Percentiles rank a stretch among this genome's conserved stretches.
These are phyloP conservation scores for Petrophora chlorosata DNA, from an alignment of 2,888 invertebrate genomes.

Conservation along the genomic window DNA sequence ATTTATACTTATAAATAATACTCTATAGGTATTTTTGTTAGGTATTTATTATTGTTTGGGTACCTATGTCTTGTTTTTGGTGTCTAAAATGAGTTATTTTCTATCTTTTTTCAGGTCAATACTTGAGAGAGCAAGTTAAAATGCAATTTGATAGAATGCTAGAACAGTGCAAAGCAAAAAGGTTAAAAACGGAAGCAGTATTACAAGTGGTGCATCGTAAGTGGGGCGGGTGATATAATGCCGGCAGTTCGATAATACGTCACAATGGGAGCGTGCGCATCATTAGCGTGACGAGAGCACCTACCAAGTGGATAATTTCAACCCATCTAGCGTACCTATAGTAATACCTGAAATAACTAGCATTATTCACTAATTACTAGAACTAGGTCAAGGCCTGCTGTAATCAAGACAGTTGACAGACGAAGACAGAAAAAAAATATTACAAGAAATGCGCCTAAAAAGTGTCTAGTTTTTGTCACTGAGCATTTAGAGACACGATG, in stretches of 20 bases:
- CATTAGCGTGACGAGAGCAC: neutral
- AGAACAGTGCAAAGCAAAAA: neutral
- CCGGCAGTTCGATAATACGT: slow-evolving; percentile 3
- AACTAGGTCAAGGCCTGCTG: neutral
- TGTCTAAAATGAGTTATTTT: too few relatives aligned
- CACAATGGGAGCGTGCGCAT: slow-evolving; percentile 4
- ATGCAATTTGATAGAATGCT: neutral
- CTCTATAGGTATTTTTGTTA: too few relatives aligned
- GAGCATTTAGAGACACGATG: too few relatives aligned
- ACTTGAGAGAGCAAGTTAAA: neutral
- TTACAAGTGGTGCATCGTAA: slow-evolving; percentile 7
- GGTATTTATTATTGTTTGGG: too few relatives aligned
- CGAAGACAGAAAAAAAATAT: too few relatives aligned
- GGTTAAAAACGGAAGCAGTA: slow-evolving; percentile 6
- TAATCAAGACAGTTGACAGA: too few relatives aligned
- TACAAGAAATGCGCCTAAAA: too few relatives aligned
- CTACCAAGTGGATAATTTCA: neutral
- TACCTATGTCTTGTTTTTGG: too few relatives aligned
- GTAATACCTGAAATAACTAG: neutral
- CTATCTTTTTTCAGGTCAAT: too few relatives aligned
- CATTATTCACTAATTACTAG: neutral
- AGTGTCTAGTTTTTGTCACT: too few relatives aligned
- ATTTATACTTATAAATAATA: too few relatives aligned
- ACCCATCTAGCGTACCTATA: neutral
- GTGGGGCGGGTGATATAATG: slow-evolving; percentile 20